Conservation (phyloP, 2,113 vertebrate species). For the Hyaena hyaena region DNA sequence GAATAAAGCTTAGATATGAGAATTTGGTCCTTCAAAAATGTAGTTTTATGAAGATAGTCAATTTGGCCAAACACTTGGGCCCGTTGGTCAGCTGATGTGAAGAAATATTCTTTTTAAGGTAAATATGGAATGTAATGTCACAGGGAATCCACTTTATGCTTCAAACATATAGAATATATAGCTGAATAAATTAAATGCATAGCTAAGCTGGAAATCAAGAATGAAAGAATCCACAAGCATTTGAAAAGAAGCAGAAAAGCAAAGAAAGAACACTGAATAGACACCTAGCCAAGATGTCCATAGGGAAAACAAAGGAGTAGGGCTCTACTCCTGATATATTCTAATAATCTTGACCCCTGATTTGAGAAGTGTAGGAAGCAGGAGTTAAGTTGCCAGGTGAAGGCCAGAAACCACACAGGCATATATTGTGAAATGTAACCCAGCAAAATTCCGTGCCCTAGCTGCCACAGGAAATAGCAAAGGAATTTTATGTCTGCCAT, state of each 20-base stretch:
- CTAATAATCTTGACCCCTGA: neutral
- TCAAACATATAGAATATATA: neutral
- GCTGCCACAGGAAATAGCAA: neutral
- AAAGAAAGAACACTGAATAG: neutral
- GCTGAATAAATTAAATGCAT: neutral
- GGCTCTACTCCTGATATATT: neutral
- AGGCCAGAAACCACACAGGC: neutral
- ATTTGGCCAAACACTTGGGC: neutral
- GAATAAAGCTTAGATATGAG: neutral
- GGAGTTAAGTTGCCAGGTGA: neutral
- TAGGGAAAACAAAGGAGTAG: neutral
- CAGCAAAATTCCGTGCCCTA: neutral
- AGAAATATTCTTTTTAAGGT: neutral
- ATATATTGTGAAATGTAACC: neutral
- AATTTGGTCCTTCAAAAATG: constrained; percentile 12
- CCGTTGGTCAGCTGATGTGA: neutral
- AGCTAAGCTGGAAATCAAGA: neutral
- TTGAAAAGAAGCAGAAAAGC: neutral
- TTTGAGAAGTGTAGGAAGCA: neutral
- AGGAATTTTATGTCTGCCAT: neutral
- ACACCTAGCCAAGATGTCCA: neutral
- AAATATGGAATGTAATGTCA: neutral
- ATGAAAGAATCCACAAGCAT: neutral
- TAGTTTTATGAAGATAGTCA: neutral
- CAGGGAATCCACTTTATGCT: neutral